Base-by-base conservation (phyloP, 2,113 vertebrate species). In the Gymnocephalus cernua region DNA sequence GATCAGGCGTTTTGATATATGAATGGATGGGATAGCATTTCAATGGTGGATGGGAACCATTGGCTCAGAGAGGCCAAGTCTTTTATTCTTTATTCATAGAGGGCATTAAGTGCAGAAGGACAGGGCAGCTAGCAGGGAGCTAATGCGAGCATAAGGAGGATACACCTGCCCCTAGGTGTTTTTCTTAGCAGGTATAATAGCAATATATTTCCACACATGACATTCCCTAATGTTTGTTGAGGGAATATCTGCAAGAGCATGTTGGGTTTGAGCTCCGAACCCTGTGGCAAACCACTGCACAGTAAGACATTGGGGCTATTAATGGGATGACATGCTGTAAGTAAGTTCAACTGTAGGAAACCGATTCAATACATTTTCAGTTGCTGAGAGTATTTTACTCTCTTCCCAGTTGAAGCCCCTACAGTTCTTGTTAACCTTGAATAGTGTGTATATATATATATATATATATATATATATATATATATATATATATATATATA, bases 41-140 rank as follows among this genome's bases (percentile, higher is more conserved):
- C 86, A 85, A 68, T 78, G 44, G 79, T 11, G 69, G 80, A 91
- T 73, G 72, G 72, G 72, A 88, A 82, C 75, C 73, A 77, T 38
- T 80, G 66, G 77, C 72, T 88, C 72, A 73, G 59, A 74, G 53
- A 77, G 53, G 53, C 65, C 67, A 59, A 29, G 58, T 77, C 44
- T 82, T 88, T 89, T 87, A 78, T 84, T 69, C 59, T 80, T 74
- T 92, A 90, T 94, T 91, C 88, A 91, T 88, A 92, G 86, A 88
- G 86, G 77, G 72, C 80, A 85, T 89, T 80, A 68, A 84, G 63
- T 79, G 83, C 79, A 81, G 85, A 88, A 90, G 88, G 88, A 89
- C 85, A 82, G 82, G 75, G 51, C 64, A 80, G 86, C 81, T 92
- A 90, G 79, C 78, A 80, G 83, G 87, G 79, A 88, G 79, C 79